Conservation (phyloP, 2,888 invertebrate species). For the Papilio protenor region DNA sequence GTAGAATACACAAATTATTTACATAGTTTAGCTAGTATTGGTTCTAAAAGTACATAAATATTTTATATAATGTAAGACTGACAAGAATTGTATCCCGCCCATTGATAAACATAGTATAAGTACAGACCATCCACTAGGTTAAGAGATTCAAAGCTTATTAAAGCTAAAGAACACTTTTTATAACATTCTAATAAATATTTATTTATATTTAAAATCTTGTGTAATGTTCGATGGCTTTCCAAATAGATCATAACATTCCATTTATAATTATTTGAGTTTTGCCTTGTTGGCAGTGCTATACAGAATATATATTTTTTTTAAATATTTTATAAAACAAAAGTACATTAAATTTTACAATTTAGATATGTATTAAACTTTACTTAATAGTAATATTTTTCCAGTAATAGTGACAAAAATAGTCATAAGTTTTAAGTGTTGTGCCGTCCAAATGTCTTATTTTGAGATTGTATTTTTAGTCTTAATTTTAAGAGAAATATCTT, state of each 20-base stretch:
- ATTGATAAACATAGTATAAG: conserved; percentile 8
- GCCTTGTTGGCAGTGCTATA: not conserved
- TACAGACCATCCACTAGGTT: conserved; percentile 15
- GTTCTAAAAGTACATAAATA: not conserved
- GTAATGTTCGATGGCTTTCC: not conserved
- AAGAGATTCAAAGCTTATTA: not conserved
- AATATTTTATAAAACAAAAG: not conserved
- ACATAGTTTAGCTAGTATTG: not conserved
- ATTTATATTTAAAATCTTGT: not conserved
- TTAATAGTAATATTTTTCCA: no score
- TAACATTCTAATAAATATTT: not conserved
- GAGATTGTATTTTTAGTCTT: not conserved
- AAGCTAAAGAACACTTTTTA: not conserved
- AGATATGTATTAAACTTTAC: no score
- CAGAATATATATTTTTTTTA: not conserved
- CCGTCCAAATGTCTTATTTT: conserved; percentile 50
- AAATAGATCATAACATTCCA: not conserved
- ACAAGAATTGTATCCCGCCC: conserved; percentile 32
- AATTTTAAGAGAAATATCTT: not conserved
- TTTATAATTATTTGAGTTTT: not conserved
- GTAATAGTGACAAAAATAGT: not conserved
- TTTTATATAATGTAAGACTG: conserved; percentile 41
- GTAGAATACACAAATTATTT: not conserved
- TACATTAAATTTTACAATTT: not conserved
- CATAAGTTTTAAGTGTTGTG: conserved; percentile 46